Evolutionary conservation across 2,113 vertebrate genomes (phyloP).

Genomic region (Myrmecophaga tridactyla): DNA sequence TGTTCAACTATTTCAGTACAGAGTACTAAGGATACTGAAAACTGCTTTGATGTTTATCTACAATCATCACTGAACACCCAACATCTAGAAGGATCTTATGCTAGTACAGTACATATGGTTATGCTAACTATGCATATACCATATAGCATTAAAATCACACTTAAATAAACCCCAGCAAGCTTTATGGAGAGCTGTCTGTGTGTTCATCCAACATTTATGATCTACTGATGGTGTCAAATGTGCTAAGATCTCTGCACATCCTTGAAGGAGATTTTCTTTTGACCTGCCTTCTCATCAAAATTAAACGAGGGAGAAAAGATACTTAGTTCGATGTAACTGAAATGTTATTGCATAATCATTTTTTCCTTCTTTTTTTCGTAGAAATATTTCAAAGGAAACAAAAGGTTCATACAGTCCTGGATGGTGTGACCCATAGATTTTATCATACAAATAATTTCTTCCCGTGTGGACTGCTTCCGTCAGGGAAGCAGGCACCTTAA

Average conservation of each 20-base stretch:
- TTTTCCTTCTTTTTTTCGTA: background rate
- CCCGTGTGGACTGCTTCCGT: background rate
- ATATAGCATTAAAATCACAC: too few species aligned
- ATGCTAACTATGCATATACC: background rate
- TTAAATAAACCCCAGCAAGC: background rate
- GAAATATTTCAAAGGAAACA: background rate
- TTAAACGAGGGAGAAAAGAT: background rate
- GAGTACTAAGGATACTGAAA: background rate
- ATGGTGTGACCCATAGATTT: background rate
- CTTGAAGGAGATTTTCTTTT: background rate
- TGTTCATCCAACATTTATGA: background rate
- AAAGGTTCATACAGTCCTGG: background rate
- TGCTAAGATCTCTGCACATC: background rate
- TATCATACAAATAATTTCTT: background rate
- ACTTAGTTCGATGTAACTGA: background rate
- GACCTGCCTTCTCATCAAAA: background rate
- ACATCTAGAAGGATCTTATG: rapidly evolving
- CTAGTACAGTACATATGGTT: background rate
- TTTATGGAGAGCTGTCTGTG: background rate
- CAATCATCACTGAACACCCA: background rate
- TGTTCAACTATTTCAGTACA: background rate
- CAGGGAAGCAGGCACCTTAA: background rate
- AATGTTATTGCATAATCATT: background rate
- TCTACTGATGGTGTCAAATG: background rate
- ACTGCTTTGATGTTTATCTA: background rate